Evolutionary conservation across 1,140 invertebrate species (phyloP).

Genomic region (Panulirus ornatus): DNA sequence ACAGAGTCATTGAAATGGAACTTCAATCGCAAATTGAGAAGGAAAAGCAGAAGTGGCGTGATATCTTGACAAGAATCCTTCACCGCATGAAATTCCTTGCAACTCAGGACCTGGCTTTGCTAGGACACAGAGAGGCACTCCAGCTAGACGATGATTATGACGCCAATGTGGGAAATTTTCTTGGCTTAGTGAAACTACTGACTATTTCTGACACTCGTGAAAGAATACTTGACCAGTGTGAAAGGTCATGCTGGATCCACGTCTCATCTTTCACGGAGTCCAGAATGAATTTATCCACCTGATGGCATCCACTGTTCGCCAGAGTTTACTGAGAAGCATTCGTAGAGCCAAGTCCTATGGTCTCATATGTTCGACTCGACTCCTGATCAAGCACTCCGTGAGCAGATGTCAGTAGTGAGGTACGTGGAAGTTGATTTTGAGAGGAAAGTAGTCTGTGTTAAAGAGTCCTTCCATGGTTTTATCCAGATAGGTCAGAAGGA

Average conservation of each 20-base stretch:
- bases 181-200: too few relatives aligned
- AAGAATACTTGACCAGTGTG: too few relatives aligned
- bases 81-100: background rate
- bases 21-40: conserved; percentile 18
- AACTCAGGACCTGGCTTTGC: too few relatives aligned
- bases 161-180: too few relatives aligned
- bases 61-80: conserved; percentile 16
- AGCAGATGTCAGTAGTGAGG: background rate
- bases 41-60: conserved; percentile 27
- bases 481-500: too few relatives aligned
- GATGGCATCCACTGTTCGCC: conserved; percentile 33
- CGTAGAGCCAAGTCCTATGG: conserved; percentile 10
- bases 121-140: too few relatives aligned
- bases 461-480: background rate
- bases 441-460: background rate
- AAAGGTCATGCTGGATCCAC: too few relatives aligned
- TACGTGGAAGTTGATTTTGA: background rate
- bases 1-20: conserved; percentile 16
- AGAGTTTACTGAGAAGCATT: conserved; percentile 47
- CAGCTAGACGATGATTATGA: too few relatives aligned
- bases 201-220: too few relatives aligned
- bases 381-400: background rate
- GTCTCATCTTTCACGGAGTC: too few relatives aligned
- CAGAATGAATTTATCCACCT: conserved; percentile 24
- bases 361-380: background rate